These are phyloP conservation scores for Coenonympha glycerion DNA, from an alignment of 2,888 invertebrate species.

Conservation along the genomic window DNA sequence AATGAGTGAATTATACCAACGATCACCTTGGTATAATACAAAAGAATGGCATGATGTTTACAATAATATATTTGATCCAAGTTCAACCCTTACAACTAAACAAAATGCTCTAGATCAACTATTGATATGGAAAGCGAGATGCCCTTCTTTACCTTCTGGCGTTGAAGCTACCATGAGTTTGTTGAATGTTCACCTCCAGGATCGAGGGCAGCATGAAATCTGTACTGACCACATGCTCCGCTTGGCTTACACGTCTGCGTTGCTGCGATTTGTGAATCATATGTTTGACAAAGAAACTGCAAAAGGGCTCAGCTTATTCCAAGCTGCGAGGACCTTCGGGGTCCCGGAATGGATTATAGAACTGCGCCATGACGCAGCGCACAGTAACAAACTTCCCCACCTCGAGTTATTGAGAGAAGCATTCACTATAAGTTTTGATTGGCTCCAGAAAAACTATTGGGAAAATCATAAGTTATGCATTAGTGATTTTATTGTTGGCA, in stretches of 20 bases:
- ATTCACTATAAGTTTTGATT: conserved; percentile 77
- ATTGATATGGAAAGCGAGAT: conserved; percentile 75
- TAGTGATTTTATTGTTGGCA: conserved; percentile 54
- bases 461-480: conserved; percentile 69
- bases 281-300: conserved; percentile 74
- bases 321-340: conserved; percentile 78
- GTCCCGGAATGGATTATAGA: conserved; percentile 88
- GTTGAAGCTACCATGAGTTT: conserved; percentile 77
- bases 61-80: conserved; percentile 56
- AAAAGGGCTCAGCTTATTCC: conserved; percentile 70
- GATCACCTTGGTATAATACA: conserved; percentile 64
- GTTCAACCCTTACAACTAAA: conserved; percentile 40
- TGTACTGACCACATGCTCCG: conserved; percentile 65
- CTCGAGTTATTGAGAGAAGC: conserved; percentile 79
- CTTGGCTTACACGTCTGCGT: conserved; percentile 77
- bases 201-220: conserved; percentile 37
- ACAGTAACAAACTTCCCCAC: conserved; percentile 80
- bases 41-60: conserved; percentile 74
- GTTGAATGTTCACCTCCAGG: conserved; percentile 69
- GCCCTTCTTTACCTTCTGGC: conserved; percentile 74
- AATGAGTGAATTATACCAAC: conserved; percentile 50
- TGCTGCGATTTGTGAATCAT: conserved; percentile 81
- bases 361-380: conserved; percentile 85
- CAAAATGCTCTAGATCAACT: conserved; percentile 65
- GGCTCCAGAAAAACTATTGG: conserved; percentile 83